Evolutionary conservation across 1,140 invertebrate species (phyloP).

Genomic region (Pogonognathellus flavescens): DNA sequence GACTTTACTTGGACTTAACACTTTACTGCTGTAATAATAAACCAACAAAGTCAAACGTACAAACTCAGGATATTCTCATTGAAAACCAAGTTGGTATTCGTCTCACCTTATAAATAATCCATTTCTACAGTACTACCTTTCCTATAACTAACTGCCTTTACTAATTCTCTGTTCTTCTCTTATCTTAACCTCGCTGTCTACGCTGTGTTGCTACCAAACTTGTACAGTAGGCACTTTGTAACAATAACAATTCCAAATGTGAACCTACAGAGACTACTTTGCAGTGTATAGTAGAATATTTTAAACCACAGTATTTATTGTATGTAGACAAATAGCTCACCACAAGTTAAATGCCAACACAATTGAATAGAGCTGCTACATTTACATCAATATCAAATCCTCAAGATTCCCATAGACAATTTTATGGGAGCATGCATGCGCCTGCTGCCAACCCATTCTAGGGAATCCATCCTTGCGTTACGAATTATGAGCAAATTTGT

Average conservation of each 20-base stretch:
- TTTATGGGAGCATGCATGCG: constrained; percentile 41
- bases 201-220: too few relatives aligned
- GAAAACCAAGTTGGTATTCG: background rate
- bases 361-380: background rate
- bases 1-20: background rate
- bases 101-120: too few relatives aligned
- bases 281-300: background rate
- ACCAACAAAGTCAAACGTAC: background rate
- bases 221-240: too few relatives aligned
- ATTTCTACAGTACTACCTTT: too few relatives aligned
- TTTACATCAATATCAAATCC: background rate
- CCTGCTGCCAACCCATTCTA: constrained; percentile 9
- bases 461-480: constrained; percentile 14
- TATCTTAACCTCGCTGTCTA: too few relatives aligned
- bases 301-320: constrained; percentile 1
- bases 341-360: constrained; percentile 18
- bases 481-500: background rate
- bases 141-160: too few relatives aligned
- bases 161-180: too few relatives aligned
- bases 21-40: background rate
- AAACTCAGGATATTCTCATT: background rate
- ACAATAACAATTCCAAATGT: too few relatives aligned
- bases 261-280: too few relatives aligned
- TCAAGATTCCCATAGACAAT: constrained; percentile 6
- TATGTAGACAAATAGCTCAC: background rate